Evolutionary conservation across 2,113 vertebrate species (phyloP), one percentile per base, ranked within the genome.

Genomic region (Percopsis transmontana): DNA sequence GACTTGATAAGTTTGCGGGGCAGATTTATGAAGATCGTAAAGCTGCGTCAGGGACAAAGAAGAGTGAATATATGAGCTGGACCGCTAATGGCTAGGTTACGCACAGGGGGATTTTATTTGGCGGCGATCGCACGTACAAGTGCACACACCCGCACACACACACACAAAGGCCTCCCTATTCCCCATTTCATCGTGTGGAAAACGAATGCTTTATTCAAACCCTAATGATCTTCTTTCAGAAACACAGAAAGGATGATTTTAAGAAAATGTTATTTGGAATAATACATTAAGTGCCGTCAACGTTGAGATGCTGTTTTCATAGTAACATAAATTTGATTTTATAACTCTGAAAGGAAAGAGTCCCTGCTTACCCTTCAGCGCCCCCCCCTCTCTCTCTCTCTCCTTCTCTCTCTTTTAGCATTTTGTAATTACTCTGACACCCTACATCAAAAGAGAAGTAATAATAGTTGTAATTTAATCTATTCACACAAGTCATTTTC

Each of bases 391-490:
- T 39, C n/a, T 62, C 20, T 56, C 12, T 58, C 51, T 11, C 5
- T 23, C 18, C 19, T n/a, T 39, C 19, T 50, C 45, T 56, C 59
- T 61, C 40, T 58, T 61, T 56, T 33, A 92, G 94, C 90, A 94
- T 94, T 93, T 94, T 94, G 93, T 96, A 97, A 97, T 96, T 95
- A 95, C 93, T 94, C 93, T 92, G 93, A 95, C 92, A 90, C 95
- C 95, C 94, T 94, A 95, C 95, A 96, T 98, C 95, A 96, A 96
- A 97, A 94, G 93, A 93, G 92, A 93, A 94, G 94, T 94, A 95
- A 96, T 98, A 97, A 97, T 95, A 96, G 94, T 94, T 94, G 92
- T 95, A 96, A 98, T 97, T 96, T 95, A 96, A 95, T 96, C 94
- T 96, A 94, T 96, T 95, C 95, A 96, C 94, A 92, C 88, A 94